Base-by-base conservation (phyloP, 2,113 vertebrate species). In the Tympanuchus pallidicinctus region DNA sequence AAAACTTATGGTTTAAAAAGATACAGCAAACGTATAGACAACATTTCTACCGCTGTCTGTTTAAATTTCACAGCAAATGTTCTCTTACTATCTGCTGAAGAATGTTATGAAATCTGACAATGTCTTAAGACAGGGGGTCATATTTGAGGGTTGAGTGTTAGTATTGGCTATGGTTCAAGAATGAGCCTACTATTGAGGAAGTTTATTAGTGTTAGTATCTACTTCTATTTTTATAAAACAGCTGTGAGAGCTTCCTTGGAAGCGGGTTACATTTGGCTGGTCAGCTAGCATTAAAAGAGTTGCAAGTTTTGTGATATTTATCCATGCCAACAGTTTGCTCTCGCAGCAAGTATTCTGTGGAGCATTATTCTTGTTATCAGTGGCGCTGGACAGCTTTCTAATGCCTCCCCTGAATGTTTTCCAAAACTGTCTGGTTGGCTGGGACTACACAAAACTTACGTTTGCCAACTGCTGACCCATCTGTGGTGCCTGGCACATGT, bases 331-430 rank as follows among this genome's bases (percentile, higher is more conserved):
- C 20, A 27, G 83, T 94, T 93, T 76, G 5, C 60, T 83, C n/a
- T 78, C 65, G 78, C 76, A 93, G 19, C 28, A 86, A 50, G 32
- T 85, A 42, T 74, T 92, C 77, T 47, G 36, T 50, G 32, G 20
- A 83, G 19, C 54, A 45, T 90, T 90, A 28, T 79, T 91, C 36
- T 65, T 88, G 36, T 81, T 87, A 84, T 91, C 86, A 81, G 19
- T 88, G 80, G 47, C 59, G 72, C 56, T 82, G 87, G 92, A 86
- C 61, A 92, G 82, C 78, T 96, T 96, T 94, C 78, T 94, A 92
- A 74, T 1, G 19, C 60, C 48, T 69, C 86, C 25, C 30, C 65
- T 78, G 72, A 92, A 82, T 8, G 9, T 52, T 91, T 91, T 89
- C 73, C 93, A 92, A 88, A 92, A 48, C 36, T 66, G 17, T 89